Evolutionary conservation across 2,113 vertebrate species (phyloP), one percentile per base, ranked within the genome.

Genomic region (Tetrax tetrax): DNA sequence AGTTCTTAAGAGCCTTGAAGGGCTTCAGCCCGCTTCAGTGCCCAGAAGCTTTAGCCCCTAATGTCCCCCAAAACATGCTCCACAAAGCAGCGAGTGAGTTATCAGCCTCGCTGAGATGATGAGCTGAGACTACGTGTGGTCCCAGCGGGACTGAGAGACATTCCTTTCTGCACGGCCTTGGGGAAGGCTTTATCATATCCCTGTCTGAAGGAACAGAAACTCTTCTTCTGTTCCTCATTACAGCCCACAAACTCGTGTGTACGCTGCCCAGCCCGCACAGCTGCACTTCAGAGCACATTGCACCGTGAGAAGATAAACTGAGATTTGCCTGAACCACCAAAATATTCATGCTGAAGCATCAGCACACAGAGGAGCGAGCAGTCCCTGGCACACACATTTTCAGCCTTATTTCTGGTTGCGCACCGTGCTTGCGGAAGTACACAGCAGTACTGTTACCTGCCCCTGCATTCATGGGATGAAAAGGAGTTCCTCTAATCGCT

Each of bases 391-490:
- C 38, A 20, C 7, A 18, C 6, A 1, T 31, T 31, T 35, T 29
- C 59, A 89, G 37, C 60, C 35, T 50, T 15, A 10, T 60, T 66
- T 37, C 21, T 82, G 69, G 31, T 8, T 23, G 12, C 45, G 31
- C 31, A 1, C 23, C 10, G 19, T 7, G 4, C 28, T 37, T 10
- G 31, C 14, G 2, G 65, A 15, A 37, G 25, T 3, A 2, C 60
- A 4, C 50, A 41, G 71, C 60, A 66, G 48, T 13, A 48, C 59
- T 3, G 0, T 29, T 29, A 41, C 59, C 24, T 33, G 27, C 5
- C 1, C 37, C 38, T 47, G 51, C 35, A 22, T 31, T 35, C 3
- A 7, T 0, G 8, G 61, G 60, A 16, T 3, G 1, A 14, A 8
- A 33, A 23, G 21, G 27, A 13, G 12, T 31, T 68, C 38, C 70